Evolutionary conservation across 1,140 invertebrate species (phyloP), one percentile per base, ranked within the genome.

Genomic region (Hetaerina americana): DNA sequence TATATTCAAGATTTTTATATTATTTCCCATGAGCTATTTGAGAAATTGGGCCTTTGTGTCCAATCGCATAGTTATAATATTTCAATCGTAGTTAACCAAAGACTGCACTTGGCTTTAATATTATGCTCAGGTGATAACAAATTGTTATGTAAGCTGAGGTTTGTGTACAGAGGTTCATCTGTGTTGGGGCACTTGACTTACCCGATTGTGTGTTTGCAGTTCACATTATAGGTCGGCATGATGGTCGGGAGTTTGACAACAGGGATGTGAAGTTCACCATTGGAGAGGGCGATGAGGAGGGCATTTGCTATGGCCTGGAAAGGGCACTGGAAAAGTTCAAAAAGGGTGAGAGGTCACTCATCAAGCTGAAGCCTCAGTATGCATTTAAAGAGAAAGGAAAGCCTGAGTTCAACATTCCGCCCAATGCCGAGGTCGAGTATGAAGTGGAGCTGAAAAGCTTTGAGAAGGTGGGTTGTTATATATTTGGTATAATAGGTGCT

Each of bases 251-350:
- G 5, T 94, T 96, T 81, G 88, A 90, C 68, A 90, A 87, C 71
- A 84, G 92, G 76, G 88, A 94, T 74, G 85, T 96, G 0, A 85
- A 88, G 66, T 98, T 97, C 80, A 80, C 81, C 31, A 81, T 97
- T n/a, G 95, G 95, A 0, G 96, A 98, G 82, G 95, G 92, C 24
- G 84, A 81, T 70, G 89, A 92, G 72, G 79, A 80, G 66, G 88
- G 88, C 73, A 81, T 99, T 22, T 86, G 93, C 24, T 85, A 89
- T 49, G 96, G 95, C 1, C 78, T 99, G 22, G 97, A 99, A 80
- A 84, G 85, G 74, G 94, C 93, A 0, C 76, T 98, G 0, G 86
- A 89, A 73, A 92, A 89, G 77, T 95, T 99, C 79, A 90, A 88
- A 75, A 86, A 87, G 74, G 88, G 87, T 5, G 96, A 99, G 82